phyloP scores from a whole-genome alignment of 2,888 invertebrate species.

The Thymelicus lineola region DNA sequence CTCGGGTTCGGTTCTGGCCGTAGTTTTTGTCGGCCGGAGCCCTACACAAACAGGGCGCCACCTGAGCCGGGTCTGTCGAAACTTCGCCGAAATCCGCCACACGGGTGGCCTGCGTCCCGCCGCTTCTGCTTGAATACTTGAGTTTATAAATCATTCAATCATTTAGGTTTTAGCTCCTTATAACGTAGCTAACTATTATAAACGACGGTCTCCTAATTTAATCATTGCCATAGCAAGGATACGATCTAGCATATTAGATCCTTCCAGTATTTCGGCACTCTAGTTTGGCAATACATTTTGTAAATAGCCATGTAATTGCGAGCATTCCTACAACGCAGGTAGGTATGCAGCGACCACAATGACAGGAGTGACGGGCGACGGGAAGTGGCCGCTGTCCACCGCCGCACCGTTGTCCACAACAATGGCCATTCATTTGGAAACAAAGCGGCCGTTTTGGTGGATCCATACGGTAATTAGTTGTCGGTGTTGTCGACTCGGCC shows the following conservation, averaged over 20 bases:
- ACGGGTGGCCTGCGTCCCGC: slow-evolving; percentile 2
- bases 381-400: background rate
- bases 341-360: no score
- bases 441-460: slow-evolving; percentile 18
- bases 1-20: background rate
- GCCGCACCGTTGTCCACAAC: background rate
- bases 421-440: slow-evolving; percentile 17
- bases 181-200: no score
- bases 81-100: slow-evolving; percentile 21
- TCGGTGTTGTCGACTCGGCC: background rate
- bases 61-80: slow-evolving; percentile 19
- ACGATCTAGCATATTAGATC: no score
- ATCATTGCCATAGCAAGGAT: no score
- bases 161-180: no score
- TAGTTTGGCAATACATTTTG: no score
- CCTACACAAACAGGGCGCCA: slow-evolving; percentile 20
- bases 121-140: background rate
- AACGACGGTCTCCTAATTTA: no score
- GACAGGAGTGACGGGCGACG: no score
- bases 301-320: no score
- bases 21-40: slow-evolving; percentile 1
- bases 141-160: no score
- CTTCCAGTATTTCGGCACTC: no score
- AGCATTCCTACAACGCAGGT: no score
- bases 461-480: slow-evolving; percentile 21